Base-by-base conservation (phyloP, 2,888 invertebrate species). In the Acrobasis consociella region DNA sequence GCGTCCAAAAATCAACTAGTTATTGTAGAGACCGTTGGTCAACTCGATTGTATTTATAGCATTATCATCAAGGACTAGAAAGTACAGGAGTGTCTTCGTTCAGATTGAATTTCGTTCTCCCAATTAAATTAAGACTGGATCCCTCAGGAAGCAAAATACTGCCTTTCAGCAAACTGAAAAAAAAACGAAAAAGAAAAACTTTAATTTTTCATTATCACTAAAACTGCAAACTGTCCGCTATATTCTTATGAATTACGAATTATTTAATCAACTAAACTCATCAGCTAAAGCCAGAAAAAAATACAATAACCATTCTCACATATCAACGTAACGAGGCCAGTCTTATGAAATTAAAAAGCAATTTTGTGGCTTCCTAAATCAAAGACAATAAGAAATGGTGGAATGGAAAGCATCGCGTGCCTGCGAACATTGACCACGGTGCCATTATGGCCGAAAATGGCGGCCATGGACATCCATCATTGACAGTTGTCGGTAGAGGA, bases 331-430 rank as follows among this genome's bases (percentile, higher is more conserved):
- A 49, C 22, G 16, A 53, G 52, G 55, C 17, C 46, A 49, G 16
- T 9, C 53, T 37, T 31, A 55, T 55, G 49, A 55, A 62, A 55
- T 62, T 62, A 62, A 55, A 62, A 53, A 62, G 53, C 38, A 55
- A 62, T 62, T 62, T 37, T 10, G 52, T 22, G 13, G 37, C 46
- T 50, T 62, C 62, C 62, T 63, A 53, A 67, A 65, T 65, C 61
- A 62, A 61, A 64, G 62, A 56, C 62, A 31, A 59, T 64, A 66
- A 64, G 63, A 59, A 67, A 67, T 64, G 63, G 62, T 15, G 63
- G 60, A 67, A 67, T 64, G 63, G 62, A 37, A 46, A 58, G 58
- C 65, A 64, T 72, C 63, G 72, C 69, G 71, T 72, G 71, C 62
- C 59, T 55, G 51, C 63, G 69, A 66, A 67, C 71, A 70, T 67